These are phyloP conservation scores for Syrista parreyssii DNA, from an alignment of 2,888 invertebrate genomes.

Conservation along the genomic window DNA sequence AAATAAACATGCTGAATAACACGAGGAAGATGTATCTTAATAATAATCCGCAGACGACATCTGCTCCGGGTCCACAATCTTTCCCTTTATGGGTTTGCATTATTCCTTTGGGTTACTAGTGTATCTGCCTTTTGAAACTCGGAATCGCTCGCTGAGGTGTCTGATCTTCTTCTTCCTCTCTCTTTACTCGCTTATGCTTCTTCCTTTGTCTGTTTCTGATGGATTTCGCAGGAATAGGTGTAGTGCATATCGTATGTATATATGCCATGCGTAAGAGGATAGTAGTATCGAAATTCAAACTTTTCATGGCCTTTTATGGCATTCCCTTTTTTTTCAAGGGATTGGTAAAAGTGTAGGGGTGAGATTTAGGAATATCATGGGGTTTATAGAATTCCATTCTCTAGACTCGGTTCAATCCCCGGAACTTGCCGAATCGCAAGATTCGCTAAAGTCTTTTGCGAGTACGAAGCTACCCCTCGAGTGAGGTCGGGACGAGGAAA, in stretches of 20 bases:
- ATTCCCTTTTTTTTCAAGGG: background rate
- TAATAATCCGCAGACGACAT: constrained; percentile 49
- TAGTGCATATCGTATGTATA: background rate
- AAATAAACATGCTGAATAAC: constrained; percentile 40
- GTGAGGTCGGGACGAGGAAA: background rate
- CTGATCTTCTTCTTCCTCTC: background rate
- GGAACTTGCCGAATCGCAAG: background rate
- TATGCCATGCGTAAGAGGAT: background rate
- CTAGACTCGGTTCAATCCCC: background rate
- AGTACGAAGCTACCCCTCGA: background rate
- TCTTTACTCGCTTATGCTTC: background rate
- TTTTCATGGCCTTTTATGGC: background rate
- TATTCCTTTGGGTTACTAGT: background rate
- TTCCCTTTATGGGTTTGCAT: background rate
- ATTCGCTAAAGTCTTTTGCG: background rate
- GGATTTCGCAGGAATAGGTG: background rate
- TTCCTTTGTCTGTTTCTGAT: background rate
- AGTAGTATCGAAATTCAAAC: background rate
- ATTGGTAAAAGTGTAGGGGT: background rate
- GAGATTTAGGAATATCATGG: background rate
- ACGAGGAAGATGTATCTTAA: constrained; percentile 45
- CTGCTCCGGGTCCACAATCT: constrained; percentile 22
- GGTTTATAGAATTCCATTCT: background rate
- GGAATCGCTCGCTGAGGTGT: background rate
- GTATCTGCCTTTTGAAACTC: background rate